Conservation (phyloP, 2,888 invertebrate species). For the Drosophila kuntzei region DNA sequence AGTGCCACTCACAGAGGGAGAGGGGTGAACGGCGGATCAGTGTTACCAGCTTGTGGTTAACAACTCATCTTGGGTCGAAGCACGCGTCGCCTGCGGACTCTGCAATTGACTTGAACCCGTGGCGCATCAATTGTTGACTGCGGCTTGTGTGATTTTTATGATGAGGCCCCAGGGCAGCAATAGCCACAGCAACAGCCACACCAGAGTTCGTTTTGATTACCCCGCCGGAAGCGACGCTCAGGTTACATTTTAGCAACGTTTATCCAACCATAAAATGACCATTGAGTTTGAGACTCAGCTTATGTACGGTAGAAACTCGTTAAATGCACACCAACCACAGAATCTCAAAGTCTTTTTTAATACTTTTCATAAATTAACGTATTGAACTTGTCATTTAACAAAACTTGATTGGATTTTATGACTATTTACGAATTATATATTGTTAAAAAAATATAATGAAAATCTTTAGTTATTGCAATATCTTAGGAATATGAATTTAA, state of each 20-base stretch:
- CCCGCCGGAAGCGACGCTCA: slow-evolving; percentile 70
- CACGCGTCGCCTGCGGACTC: slow-evolving; percentile 50
- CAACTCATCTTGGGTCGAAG: slow-evolving; percentile 35
- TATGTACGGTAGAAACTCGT: slow-evolving; percentile 24
- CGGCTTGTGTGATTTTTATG: slow-evolving; percentile 73
- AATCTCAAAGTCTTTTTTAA: background rate
- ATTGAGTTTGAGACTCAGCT: slow-evolving; percentile 31
- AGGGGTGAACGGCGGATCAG: slow-evolving; percentile 20
- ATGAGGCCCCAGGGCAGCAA: slow-evolving; percentile 60
- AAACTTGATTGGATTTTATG: background rate
- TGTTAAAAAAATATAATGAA: background rate
- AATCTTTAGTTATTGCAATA: background rate
- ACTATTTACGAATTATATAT: background rate
- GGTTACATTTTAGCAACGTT: slow-evolving; percentile 70
- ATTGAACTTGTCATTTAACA: background rate
- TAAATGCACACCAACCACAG: background rate
- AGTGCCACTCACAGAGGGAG: slow-evolving; percentile 8
- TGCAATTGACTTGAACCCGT: slow-evolving; percentile 77
- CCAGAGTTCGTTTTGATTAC: slow-evolving; percentile 63
- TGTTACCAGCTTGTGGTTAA: slow-evolving; percentile 59
- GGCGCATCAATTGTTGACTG: slow-evolving; percentile 71
- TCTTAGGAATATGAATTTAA: background rate
- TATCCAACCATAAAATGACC: slow-evolving; percentile 66
- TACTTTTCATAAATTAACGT: background rate
- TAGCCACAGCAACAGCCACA: slow-evolving; percentile 14